Evolutionary conservation across 1,140 invertebrate genomes (phyloP), one percentile per base, ranked within the genome.

Genomic region (Tetragnatha versicolor): DNA sequence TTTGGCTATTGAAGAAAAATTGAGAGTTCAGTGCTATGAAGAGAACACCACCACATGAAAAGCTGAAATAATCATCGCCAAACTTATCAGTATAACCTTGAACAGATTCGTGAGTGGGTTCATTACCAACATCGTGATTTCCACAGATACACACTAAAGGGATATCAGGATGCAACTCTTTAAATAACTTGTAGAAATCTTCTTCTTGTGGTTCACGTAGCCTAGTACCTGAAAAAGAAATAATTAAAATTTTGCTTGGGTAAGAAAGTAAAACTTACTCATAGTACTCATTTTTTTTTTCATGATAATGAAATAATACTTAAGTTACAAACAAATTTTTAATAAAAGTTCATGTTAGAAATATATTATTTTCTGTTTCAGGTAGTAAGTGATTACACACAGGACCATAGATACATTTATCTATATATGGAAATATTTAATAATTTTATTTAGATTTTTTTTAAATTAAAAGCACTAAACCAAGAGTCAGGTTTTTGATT

Each of bases 1-100:
- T n/a, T n/a, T n/a, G n/a, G n/a, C n/a, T n/a, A n/a, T n/a, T n/a
- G n/a, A n/a, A n/a, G n/a, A 80, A 85, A 81, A 85, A 89, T 80
- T 90, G 89, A 0, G 88, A 88, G 81, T 90, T 90, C 0, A 90
- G 68, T 4, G 87, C 87, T 27, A 90, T 84, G 81, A 88, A 89
- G 55, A 87, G 85, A n/a, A 89, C 86, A 5, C 89, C 89, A 9
- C 85, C 85, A 39, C 82, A 84, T 85, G 86, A 88, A 81, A 90
- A 90, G 0, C 85, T 85, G 82, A 89, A 90, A 80, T 85, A 89
- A 83, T 90, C 89, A 81, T 88, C 86, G n/a, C 89, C 89, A 83
- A 88, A 90, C 33, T 83, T 81, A 3, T 84, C 69, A 22, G 83
- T 81, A 76, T 88, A 89, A 33, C 72, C 68, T 58, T 82, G 55